Evolutionary conservation across 2,797 vertebrate species (phyloP).

Genomic region (Steatocranus sp.): DNA sequence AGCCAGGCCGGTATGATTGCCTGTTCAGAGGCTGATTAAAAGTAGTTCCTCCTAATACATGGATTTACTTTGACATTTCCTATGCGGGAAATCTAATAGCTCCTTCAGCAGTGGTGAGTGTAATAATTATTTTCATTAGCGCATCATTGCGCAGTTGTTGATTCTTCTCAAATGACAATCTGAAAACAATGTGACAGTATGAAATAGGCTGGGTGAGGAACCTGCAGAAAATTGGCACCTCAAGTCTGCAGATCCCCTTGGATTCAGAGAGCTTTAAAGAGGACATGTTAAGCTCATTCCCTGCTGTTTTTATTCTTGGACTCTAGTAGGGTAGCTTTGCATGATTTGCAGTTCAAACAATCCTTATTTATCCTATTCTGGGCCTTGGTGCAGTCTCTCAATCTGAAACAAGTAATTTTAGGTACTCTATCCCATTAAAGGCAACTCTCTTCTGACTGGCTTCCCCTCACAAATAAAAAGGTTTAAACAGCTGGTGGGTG

Average conservation of each 20-base stretch:
- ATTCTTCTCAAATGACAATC: not conserved
- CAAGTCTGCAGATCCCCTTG: not conserved
- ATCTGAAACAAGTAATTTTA: not conserved
- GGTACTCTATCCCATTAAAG: not conserved
- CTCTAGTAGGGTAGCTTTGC: not conserved
- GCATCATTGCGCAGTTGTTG: not conserved
- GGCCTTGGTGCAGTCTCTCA: not conserved
- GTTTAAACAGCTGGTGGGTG: not conserved
- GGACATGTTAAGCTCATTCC: not conserved
- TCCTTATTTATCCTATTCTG: not conserved
- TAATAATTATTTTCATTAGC: slow-evolving; percentile 18
- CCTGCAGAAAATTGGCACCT: not conserved
- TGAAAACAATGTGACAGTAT: not conserved
- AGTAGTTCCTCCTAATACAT: slow-evolving; percentile 50
- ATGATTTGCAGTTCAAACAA: not conserved
- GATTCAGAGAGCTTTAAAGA: not conserved
- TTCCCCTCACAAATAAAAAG: not conserved
- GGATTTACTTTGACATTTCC: slow-evolving; percentile 65
- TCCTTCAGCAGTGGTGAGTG: not conserved
- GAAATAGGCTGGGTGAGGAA: not conserved
- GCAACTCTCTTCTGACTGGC: not conserved
- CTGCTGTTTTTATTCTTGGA: not conserved
- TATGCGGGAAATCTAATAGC: slow-evolving; percentile 5
- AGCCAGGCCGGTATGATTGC: slow-evolving; percentile 56
- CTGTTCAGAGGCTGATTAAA: slow-evolving; percentile 67